A percentile compares a stretch with the other conserved stretches of the same genome.
Conservation (phyloP, 2,113 vertebrate genomes). For the cat (Felis catus) region F.catus_Fca126_mat1.0 CM031415.1:15359001-15359500, state of each 20-base stretch:
- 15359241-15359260: slow-evolving; percentile 86
- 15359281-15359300: slow-evolving; percentile 90
- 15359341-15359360: slow-evolving; percentile 46
- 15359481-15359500: background rate
- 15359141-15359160: slow-evolving; percentile 52
- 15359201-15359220: slow-evolving; percentile 88
- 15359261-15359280: slow-evolving; percentile 86
- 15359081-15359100: background rate
- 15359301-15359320: slow-evolving; percentile 82
- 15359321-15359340: slow-evolving; percentile 72
- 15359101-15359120: slow-evolving; percentile 15
- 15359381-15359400: background rate
- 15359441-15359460: background rate
- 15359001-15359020: background rate
- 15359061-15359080: slow-evolving; percentile 29
- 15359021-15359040: background rate
- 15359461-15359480: accelerated
- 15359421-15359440: background rate
- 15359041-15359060: background rate
- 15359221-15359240: slow-evolving; percentile 84
- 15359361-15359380: slow-evolving; percentile 14
- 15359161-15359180: slow-evolving; percentile 85
- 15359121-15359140: slow-evolving; percentile 30
- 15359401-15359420: background rate
- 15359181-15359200: slow-evolving; percentile 90